These are phyloP conservation scores for Phoronis australis DNA, from an alignment of 2,888 invertebrate species.

Conservation along the genomic window DNA sequence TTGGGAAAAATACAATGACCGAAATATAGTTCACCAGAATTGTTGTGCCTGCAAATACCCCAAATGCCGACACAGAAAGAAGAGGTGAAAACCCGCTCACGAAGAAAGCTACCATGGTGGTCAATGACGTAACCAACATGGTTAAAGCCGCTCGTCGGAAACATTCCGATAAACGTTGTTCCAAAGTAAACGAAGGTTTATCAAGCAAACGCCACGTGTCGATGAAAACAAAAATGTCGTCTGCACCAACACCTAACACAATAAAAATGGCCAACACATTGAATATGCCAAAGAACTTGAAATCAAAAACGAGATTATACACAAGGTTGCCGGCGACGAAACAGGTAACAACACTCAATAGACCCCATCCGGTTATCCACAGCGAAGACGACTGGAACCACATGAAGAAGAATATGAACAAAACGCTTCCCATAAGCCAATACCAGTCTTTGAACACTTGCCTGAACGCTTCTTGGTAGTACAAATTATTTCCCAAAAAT, in stretches of 20 bases:
- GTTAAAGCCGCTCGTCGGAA: constrained; percentile 37
- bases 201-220: constrained; percentile 40
- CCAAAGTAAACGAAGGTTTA: constrained; percentile 21
- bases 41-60: constrained; percentile 37
- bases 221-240: constrained; percentile 45
- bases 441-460: too few species aligned
- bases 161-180: constrained; percentile 34
- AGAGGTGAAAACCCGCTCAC: constrained; percentile 39
- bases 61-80: constrained; percentile 34
- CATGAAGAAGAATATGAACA: too few species aligned
- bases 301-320: constrained; percentile 20
- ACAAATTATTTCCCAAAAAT: too few species aligned
- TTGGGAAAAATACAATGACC: constrained; percentile 43
- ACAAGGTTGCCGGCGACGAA: too few species aligned
- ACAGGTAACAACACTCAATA: too few species aligned
- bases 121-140: constrained; percentile 42
- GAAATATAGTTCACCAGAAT: constrained; percentile 44
- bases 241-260: constrained; percentile 46
- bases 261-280: constrained; percentile 45
- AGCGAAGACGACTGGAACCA: too few species aligned
- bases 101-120: constrained; percentile 41
- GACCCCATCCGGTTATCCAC: too few species aligned
- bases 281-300: constrained; percentile 41
- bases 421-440: too few species aligned
- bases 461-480: too few species aligned